Conservation (phyloP, 2,113 vertebrate species). For the Limnothrissa miodon region DNA sequence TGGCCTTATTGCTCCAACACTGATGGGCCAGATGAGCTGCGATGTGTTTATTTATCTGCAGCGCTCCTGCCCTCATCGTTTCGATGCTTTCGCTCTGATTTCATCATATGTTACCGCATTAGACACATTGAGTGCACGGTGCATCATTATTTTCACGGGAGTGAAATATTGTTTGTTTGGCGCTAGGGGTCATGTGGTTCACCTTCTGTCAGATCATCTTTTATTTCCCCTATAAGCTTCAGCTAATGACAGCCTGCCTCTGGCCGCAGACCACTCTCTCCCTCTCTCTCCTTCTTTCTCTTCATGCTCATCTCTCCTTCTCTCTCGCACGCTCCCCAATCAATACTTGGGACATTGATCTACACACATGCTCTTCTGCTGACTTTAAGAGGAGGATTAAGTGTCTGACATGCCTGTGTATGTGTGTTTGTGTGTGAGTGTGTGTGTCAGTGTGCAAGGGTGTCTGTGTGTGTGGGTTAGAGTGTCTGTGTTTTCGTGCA, state of each 20-base stretch:
- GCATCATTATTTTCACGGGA: slow-evolving; percentile 6
- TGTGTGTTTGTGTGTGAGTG: slow-evolving; percentile 34
- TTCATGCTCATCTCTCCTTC: slow-evolving; percentile 44
- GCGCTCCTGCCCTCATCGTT: slow-evolving; percentile 5
- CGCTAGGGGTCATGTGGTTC: not conserved
- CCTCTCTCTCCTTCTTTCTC: slow-evolving; percentile 40
- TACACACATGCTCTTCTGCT: slow-evolving; percentile 53
- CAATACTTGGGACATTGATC: slow-evolving; percentile 66
- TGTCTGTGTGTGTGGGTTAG: not conserved
- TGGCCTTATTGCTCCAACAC: not conserved
- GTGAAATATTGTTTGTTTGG: slow-evolving; percentile 25
- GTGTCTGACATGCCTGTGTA: slow-evolving; percentile 43
- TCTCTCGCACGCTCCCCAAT: slow-evolving; percentile 50
- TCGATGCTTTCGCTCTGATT: not conserved
- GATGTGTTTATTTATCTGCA: not conserved
- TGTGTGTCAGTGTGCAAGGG: slow-evolving; percentile 12
- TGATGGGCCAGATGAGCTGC: not conserved
- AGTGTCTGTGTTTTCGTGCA: not conserved
- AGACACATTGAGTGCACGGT: slow-evolving; percentile 1
- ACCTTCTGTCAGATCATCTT: slow-evolving; percentile 1
- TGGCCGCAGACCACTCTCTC: not conserved
- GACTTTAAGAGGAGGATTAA: slow-evolving; percentile 59
- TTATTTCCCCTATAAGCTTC: slow-evolving; percentile 11
- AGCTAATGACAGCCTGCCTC: not conserved
- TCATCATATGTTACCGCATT: slow-evolving; percentile 11